These are phyloP conservation scores for Branchinecta lindahli DNA, from an alignment of 1,140 invertebrate genomes.

Conservation along the genomic window DNA sequence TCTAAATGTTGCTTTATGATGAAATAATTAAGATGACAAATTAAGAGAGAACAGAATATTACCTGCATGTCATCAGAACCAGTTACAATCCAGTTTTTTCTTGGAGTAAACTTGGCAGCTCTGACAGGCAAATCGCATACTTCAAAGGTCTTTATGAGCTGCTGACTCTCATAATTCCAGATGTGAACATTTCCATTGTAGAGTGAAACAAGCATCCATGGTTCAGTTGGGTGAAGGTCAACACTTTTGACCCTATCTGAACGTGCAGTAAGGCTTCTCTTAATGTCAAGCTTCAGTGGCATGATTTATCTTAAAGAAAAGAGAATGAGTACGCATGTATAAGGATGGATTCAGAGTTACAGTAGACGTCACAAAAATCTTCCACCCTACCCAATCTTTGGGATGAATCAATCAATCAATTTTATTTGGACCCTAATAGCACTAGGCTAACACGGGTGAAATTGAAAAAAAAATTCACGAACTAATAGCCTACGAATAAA, in stretches of 20 bases:
- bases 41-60: slow-evolving; percentile 13
- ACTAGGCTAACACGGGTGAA: too few relatives aligned
- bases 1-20: not conserved
- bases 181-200: slow-evolving; percentile 99
- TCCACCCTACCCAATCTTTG: too few relatives aligned
- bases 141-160: slow-evolving; percentile 84
- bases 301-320: slow-evolving; percentile 30
- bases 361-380: not conserved
- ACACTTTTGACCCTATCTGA: slow-evolving; percentile 97
- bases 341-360: slow-evolving; percentile 4
- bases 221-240: slow-evolving; percentile 91
- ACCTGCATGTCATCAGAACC: slow-evolving; percentile 88
- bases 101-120: slow-evolving; percentile 82
- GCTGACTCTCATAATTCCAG: slow-evolving; percentile 94
- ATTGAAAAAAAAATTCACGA: too few relatives aligned
- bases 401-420: too few relatives aligned
- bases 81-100: slow-evolving; percentile 97
- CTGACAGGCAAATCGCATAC: slow-evolving; percentile 88
- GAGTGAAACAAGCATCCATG: slow-evolving; percentile 93
- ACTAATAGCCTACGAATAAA: too few relatives aligned
- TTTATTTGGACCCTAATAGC: too few relatives aligned
- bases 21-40: not conserved
- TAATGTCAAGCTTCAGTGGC: slow-evolving; percentile 94
- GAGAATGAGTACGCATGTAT: not conserved
- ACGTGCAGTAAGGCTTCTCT: slow-evolving; percentile 86